Evolutionary conservation across 1,140 invertebrate genomes (phyloP).

Genomic region (Brachionus asplanchnoidis): DNA sequence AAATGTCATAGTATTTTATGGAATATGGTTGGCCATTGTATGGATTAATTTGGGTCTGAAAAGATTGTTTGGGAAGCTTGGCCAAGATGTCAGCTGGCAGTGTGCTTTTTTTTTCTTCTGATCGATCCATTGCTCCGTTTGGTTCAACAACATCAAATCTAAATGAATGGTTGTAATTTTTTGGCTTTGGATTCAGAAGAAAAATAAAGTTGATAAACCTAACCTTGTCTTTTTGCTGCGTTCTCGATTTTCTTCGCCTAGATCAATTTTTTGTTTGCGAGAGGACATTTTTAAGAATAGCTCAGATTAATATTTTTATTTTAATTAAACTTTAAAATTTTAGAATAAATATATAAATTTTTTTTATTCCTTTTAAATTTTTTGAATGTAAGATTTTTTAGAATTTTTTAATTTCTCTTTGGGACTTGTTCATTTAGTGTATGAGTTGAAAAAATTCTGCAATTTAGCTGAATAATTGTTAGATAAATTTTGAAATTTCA

Average conservation of each 20-base stretch:
- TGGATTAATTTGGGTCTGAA: constrained; percentile 44
- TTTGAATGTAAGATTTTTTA: not conserved
- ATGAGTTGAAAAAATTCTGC: not conserved
- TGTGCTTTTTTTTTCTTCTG: not conserved
- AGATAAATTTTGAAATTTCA: not conserved
- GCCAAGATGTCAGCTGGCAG: constrained; percentile 9
- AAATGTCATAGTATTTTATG: constrained; percentile 57
- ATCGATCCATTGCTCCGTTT: not conserved
- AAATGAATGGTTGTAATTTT: not conserved
- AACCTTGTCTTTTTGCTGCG: constrained; percentile 6
- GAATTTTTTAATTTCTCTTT: not conserved
- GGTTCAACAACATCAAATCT: constrained; percentile 26
- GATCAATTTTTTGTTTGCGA: constrained; percentile 37
- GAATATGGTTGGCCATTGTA: constrained; percentile 46
- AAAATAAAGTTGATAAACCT: not conserved
- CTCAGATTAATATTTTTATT: not conserved
- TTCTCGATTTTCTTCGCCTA: constrained; percentile 10
- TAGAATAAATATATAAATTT: not conserved
- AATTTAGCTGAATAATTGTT: not conserved
- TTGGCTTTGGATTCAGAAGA: too few relatives aligned
- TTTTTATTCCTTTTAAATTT: not conserved
- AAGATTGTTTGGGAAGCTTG: not conserved
- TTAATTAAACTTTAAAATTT: not conserved
- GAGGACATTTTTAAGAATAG: not conserved
- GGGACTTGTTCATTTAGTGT: not conserved